Evolutionary conservation across 2,888 invertebrate species (phyloP), one percentile per base, ranked within the genome.

Genomic region (Andrena hattorfiana): DNA sequence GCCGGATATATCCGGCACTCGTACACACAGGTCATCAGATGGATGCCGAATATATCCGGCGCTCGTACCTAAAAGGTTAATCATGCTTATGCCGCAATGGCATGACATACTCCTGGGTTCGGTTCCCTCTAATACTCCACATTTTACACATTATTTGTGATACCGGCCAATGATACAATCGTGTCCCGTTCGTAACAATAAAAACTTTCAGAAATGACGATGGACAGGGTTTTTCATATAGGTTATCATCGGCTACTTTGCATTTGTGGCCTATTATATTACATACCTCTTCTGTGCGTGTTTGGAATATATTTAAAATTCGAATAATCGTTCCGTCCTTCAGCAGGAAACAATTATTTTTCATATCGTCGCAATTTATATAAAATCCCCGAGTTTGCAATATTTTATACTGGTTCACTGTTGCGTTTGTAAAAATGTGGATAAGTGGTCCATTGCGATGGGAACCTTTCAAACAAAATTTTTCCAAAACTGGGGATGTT

Each of bases 401-500:
- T 16, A 49, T 49, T 49, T 49, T 49, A 49, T 49, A 49, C 49
- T 49, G 49, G 16, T 49, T n/a, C 49, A n/a, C 49, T 49, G 49
- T 49, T 49, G 49, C 2, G 49, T 49, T 49, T 49, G 49, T 49
- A 49, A 49, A 49, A 49, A n/a, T 49, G 49, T 49, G 49, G 16
- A 49, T 1, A 16, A 49, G 49, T 49, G 49, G n/a, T n/a, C 49
- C 49, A 49, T 49, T 49, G 49, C n/a, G 49, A 49, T 49, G 49
- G 49, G 49, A 49, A 49, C 4, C 49, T n/a, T 49, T 49, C 5
- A 49, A 49, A 49, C n/a, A 49, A 49, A n/a, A n/a, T n/a, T n/a
- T 49, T 49, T 49, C n/a, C 49, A 49, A 49, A n/a, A 49, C n/a
- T 49, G 49, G n/a, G n/a, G 49, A 49, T 49, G 49, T 49, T n/a